Evolutionary conservation across 2,113 vertebrate species (phyloP).

Genomic region (Grammatotria lemairii): DNA sequence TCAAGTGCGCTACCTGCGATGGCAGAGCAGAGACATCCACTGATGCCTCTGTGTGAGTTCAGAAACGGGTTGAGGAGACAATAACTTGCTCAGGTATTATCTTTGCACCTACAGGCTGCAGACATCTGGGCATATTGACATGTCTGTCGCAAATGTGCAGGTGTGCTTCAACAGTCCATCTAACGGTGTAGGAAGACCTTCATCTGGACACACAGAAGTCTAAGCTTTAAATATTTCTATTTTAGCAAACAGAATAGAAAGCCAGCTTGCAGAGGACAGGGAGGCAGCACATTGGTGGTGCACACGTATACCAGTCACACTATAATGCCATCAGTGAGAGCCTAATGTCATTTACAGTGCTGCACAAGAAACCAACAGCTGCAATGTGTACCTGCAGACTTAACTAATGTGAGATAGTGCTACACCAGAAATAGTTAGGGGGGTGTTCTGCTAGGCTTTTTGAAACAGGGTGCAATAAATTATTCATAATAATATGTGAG

Average conservation of each 20-base stretch:
- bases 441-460: constrained; percentile 31
- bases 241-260: constrained; percentile 31
- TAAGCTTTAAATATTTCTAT: constrained; percentile 19
- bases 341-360: constrained; percentile 26
- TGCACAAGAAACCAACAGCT: constrained; percentile 23
- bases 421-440: constrained; percentile 43
- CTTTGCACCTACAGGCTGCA: background rate
- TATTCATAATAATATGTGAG: constrained; percentile 61
- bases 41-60: background rate
- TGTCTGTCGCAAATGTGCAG: background rate
- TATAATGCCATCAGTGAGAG: constrained; percentile 36
- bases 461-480: constrained; percentile 58
- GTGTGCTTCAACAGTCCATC: background rate
- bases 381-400: constrained; percentile 39
- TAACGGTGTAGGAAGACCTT: background rate
- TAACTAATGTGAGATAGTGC: background rate
- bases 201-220: background rate
- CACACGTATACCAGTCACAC: constrained; percentile 5
- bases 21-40: constrained; percentile 2
- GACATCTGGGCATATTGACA: background rate
- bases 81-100: background rate
- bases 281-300: background rate
- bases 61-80: background rate
- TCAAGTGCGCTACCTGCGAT: constrained; percentile 43
- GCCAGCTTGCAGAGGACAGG: background rate